Percentiles rank a stretch among this genome's conserved stretches.
phyloP scores from a whole-genome alignment of 1,140 invertebrate genomes.

The Hylyphantes graminicola region DNA sequence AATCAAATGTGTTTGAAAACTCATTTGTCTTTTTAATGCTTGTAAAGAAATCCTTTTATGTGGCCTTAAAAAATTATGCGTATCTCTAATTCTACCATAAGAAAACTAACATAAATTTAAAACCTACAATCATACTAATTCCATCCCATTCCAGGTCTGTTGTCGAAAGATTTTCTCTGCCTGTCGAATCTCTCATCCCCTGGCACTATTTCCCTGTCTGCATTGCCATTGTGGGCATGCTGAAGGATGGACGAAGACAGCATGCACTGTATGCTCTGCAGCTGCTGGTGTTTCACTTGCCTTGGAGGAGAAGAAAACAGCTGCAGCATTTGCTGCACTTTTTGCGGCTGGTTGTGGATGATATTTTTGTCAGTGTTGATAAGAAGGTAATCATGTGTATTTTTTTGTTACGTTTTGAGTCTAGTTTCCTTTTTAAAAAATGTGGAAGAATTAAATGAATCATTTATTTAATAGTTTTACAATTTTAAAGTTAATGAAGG shows the following conservation, averaged over 20 bases:
- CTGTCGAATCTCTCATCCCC: slow-evolving; percentile 46
- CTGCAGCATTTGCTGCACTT: slow-evolving; percentile 42
- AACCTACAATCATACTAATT: too few relatives aligned
- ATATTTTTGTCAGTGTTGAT: slow-evolving; percentile 56
- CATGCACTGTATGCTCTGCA: slow-evolving; percentile 46
- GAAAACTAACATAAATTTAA: too few relatives aligned
- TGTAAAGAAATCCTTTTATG: too few relatives aligned
- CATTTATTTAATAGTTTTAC: too few relatives aligned
- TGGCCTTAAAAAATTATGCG: too few relatives aligned
- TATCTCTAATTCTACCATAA: too few relatives aligned
- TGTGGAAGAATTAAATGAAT: too few relatives aligned
- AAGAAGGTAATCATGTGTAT: slow-evolving; percentile 42
- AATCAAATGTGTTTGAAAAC: too few relatives aligned
- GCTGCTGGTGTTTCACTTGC: slow-evolving; percentile 35
- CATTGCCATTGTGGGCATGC: slow-evolving; percentile 39
- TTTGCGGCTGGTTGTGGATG: slow-evolving; percentile 45
- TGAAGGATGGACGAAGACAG: slow-evolving; percentile 25
- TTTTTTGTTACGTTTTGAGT: neutral
- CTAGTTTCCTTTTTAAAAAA: neutral
- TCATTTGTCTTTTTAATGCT: too few relatives aligned
- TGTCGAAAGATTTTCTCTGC: slow-evolving; percentile 35
- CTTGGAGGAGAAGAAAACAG: slow-evolving; percentile 33
- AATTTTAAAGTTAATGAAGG: too few relatives aligned
- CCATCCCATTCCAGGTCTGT: slow-evolving; percentile 16
- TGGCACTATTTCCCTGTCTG: slow-evolving; percentile 47